Percentiles rank a stretch among this genome's conserved stretches.
phyloP scores from a whole-genome alignment of 2,113 vertebrate species.

The Halcyon senegalensis region DNA sequence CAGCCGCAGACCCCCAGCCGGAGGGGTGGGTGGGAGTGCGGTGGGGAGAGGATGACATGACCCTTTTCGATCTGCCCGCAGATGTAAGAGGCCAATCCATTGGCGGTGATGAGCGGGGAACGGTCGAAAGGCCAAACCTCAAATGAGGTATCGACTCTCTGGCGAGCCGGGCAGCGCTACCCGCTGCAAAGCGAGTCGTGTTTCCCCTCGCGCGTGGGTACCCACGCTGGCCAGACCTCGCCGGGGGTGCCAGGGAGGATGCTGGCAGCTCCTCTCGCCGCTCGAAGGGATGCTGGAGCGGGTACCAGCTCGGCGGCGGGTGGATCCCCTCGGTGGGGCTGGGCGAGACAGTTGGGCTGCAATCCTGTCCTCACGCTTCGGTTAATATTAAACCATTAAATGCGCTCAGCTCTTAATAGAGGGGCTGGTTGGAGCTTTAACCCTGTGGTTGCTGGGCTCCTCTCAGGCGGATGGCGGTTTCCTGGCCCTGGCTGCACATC shows the following conservation, averaged over 20 bases:
- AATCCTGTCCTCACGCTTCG: conserved; percentile 18
- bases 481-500: neutral
- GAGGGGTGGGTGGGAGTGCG: neutral
- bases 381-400: conserved; percentile 64
- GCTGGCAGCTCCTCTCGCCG: neutral
- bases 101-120: conserved; percentile 32
- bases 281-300: neutral
- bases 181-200: neutral
- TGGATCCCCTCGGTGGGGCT: neutral
- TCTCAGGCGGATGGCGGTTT: conserved; percentile 17
- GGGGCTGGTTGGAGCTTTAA: conserved; percentile 29
- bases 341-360: conserved; percentile 12
- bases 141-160: conserved; percentile 60
- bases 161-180: neutral
- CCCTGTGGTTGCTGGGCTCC: neutral
- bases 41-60: too few species aligned
- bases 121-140: conserved; percentile 44
- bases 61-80: neutral
- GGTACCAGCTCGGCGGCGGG: fast-evolving
- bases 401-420: conserved; percentile 20
- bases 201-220: fast-evolving
- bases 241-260: too few species aligned
- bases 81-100: neutral
- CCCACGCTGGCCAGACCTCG: fast-evolving
- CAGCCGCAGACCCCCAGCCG: neutral